Base-by-base conservation (phyloP, 1,140 invertebrate genomes). In the Drosophila carrolli region DNA sequence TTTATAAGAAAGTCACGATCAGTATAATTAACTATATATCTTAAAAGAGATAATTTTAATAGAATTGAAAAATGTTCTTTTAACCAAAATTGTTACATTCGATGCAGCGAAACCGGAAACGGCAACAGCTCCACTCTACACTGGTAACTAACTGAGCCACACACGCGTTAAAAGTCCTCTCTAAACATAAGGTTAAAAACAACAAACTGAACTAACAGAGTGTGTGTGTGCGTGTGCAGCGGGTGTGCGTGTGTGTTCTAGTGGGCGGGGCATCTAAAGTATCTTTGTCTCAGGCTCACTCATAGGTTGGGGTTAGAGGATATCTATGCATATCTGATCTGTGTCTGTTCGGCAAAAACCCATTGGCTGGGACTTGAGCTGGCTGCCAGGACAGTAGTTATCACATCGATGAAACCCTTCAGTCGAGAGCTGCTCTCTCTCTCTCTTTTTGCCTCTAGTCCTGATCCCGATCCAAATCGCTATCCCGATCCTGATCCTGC, bases 211-310 rank as follows among this genome's bases (percentile, higher is more conserved):
- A 53, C 37, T 53, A 40, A 50, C 55, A 50, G 41, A n/a, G 54
- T 56, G 23, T 23, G 13, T 56, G 35, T 62, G 55, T 23, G 60
- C 32, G 27, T 23, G 16, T 14, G 16, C 16, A 19, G 16, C 4
- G 6, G 35, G 7, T 59, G 10, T 43, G 38, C 35, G 65, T 68
- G 65, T 37, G 65, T 37, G 65, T 29, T 37, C 35, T 13, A 56
- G 37, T 41, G 63, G 54, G 57, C 44, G 32, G 47, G 55, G 50
- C 44, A 13, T 65, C 60, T 67, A 78, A 75, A 78, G 70, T 83
- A 72, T 62, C 66, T 72, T 83, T 79, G 81, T 84, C 75, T 60
- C 76, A 73, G 70, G 81, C 81, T 84, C 81, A 84, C 81, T 84
- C 81, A 83, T 83, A 51, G 59, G 80, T 83, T 59, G 51, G 38